phyloP scores from a whole-genome alignment of 2,888 invertebrate genomes.

The Rambutsinella grinnellia region DNA sequence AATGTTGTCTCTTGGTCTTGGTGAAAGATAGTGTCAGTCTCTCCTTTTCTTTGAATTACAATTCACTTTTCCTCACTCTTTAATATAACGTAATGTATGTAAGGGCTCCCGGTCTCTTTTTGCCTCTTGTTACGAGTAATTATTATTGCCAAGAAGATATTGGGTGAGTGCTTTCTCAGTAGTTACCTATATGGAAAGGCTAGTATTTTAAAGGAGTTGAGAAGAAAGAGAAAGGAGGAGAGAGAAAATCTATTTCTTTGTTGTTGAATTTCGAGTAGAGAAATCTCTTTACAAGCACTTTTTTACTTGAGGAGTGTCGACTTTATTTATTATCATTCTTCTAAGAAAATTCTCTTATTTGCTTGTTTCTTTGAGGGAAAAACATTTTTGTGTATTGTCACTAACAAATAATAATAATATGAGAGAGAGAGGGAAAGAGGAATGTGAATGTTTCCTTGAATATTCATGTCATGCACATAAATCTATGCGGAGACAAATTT shows the following conservation, averaged over 20 bases:
- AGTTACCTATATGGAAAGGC: background rate
- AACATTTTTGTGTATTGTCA: background rate
- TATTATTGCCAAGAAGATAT: constrained; percentile 10
- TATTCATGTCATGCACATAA: background rate
- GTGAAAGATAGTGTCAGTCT: constrained; percentile 46
- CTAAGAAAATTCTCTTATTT: constrained; percentile 33
- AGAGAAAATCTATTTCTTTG: constrained; percentile 42
- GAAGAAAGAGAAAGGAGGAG: background rate
- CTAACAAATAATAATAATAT: background rate
- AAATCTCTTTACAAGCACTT: constrained; percentile 49
- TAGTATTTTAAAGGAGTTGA: constrained; percentile 3
- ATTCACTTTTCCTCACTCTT: constrained; percentile 17
- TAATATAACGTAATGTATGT: constrained; percentile 9
- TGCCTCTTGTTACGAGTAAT: background rate
- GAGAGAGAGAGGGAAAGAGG: background rate
- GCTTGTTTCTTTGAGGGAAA: constrained; percentile 11
- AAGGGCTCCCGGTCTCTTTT: background rate
- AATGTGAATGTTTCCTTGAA: background rate
- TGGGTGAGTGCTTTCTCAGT: background rate
- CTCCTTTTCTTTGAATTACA: constrained; percentile 35
- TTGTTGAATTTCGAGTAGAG: constrained; percentile 39
- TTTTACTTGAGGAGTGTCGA: constrained; percentile 47
- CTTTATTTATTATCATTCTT: constrained; percentile 61
- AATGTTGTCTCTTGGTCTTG: constrained; percentile 41
- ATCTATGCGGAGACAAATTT: background rate